phyloP scores from a whole-genome alignment of 2,113 vertebrate genomes.

The Leptodactylus fuscus region DNA sequence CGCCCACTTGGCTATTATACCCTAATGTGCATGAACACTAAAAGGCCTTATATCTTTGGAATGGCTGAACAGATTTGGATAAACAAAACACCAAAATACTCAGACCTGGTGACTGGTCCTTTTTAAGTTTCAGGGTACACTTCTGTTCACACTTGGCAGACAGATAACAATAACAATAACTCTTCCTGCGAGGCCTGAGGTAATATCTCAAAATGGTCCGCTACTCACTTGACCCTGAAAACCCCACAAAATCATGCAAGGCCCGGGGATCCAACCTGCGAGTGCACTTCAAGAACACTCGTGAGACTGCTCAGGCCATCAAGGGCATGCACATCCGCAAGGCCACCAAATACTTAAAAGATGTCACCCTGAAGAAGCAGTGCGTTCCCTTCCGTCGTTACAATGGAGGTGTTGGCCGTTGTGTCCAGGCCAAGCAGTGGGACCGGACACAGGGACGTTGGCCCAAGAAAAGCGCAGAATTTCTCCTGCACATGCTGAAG shows the following conservation, averaged over 20 bases:
- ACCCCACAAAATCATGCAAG: conserved; percentile 97
- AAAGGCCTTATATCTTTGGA: too few species aligned
- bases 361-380: conserved; percentile 89
- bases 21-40: too few species aligned
- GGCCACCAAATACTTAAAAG: conserved; percentile 95
- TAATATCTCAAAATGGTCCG: conserved; percentile 88
- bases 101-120: too few species aligned
- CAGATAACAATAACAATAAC: too few species aligned
- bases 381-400: conserved; percentile 97
- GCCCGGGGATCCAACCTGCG: conserved; percentile 94
- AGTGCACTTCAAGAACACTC: conserved; percentile 98
- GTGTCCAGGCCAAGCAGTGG: conserved; percentile 97
- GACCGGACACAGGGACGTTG: conserved; percentile 97
- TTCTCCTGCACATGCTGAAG: conserved; percentile 97
- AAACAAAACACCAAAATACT: too few species aligned
- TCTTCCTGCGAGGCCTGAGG: conserved; percentile 59
- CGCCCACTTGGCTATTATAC: too few species aligned
- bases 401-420: conserved; percentile 93
- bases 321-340: conserved; percentile 99
- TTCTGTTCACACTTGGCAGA: too few species aligned
- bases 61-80: too few species aligned
- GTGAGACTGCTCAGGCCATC: conserved; percentile 96
- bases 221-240: conserved; percentile 97
- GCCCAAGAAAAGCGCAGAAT: conserved; percentile 98
- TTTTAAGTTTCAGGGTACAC: too few species aligned